Conservation (phyloP, 1,140 invertebrate genomes). For the Rhagoletis pomonella region DNA sequence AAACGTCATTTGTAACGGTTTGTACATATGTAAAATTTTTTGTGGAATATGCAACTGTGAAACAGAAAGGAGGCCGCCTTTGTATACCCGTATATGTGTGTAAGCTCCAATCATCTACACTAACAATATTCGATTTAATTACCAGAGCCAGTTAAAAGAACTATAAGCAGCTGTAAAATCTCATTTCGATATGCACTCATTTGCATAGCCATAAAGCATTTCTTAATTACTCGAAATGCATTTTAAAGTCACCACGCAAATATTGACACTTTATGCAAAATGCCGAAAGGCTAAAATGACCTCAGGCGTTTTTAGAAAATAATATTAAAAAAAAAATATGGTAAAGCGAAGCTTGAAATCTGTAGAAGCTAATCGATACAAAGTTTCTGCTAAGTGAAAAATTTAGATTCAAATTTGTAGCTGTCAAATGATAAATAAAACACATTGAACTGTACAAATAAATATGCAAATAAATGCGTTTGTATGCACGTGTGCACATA, state of each 20-base stretch:
- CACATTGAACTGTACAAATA: neutral
- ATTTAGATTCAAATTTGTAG: slow-evolving; percentile 39
- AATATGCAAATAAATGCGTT: slow-evolving; percentile 3
- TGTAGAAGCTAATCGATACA: neutral
- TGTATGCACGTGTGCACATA: neutral
- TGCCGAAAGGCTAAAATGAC: neutral
- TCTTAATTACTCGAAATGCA: neutral
- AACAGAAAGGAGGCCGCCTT: too few relatives aligned
- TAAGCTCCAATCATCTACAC: too few relatives aligned
- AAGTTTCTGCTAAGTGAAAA: slow-evolving; percentile 7
- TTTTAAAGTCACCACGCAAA: neutral
- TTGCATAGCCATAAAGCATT: neutral
- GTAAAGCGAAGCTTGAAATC: slow-evolving; percentile 9
- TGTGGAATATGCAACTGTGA: too few relatives aligned
- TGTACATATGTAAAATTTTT: too few relatives aligned
- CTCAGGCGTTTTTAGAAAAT: neutral
- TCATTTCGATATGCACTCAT: too few relatives aligned
- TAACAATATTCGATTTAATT: too few relatives aligned
- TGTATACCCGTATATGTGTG: too few relatives aligned
- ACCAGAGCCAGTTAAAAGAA: too few relatives aligned
- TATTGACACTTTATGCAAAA: neutral
- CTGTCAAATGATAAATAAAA: slow-evolving; percentile 30
- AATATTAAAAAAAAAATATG: neutral
- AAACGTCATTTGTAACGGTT: too few relatives aligned
- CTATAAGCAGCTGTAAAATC: too few relatives aligned